Evolutionary conservation across 2,797 vertebrate species (phyloP).

Genomic region (Cryptoprocta ferox): DNA sequence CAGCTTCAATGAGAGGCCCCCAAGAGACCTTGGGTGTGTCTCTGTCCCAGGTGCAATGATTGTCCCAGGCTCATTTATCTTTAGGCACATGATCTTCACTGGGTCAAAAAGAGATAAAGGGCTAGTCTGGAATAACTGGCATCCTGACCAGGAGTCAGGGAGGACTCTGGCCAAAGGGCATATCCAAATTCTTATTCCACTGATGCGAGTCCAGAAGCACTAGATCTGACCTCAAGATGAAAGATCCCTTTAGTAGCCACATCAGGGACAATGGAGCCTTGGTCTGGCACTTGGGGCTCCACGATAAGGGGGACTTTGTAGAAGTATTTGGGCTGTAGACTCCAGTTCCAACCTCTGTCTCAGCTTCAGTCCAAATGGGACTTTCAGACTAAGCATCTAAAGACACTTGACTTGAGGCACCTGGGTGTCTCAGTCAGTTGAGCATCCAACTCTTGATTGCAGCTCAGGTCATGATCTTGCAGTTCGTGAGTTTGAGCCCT

Average conservation of each 20-base stretch:
- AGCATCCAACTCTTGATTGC: too few relatives aligned
- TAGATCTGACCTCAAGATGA: neutral
- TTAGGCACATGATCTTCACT: neutral
- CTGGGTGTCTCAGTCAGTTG: too few relatives aligned
- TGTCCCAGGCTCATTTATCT: neutral
- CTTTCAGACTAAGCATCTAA: neutral
- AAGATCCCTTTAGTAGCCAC: neutral
- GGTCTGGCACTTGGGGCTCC: neutral
- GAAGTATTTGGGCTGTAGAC: too few relatives aligned
- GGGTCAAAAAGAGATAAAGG: neutral
- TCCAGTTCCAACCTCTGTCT: neutral
- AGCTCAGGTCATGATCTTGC: too few relatives aligned
- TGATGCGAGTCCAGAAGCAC: neutral
- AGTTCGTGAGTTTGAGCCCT: too few relatives aligned
- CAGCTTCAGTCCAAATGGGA: neutral
- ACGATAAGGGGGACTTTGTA: neutral
- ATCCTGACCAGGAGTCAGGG: rapidly evolving
- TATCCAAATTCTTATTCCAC: neutral
- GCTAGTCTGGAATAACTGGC: neutral
- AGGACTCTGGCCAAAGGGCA: neutral
- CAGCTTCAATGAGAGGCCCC: too few relatives aligned
- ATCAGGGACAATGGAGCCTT: neutral
- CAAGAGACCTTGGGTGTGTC: rapidly evolving
- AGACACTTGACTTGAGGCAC: neutral
- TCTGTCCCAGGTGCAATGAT: neutral